Evolutionary conservation across 1,140 invertebrate species (phyloP).

Genomic region (Samia ricini): DNA sequence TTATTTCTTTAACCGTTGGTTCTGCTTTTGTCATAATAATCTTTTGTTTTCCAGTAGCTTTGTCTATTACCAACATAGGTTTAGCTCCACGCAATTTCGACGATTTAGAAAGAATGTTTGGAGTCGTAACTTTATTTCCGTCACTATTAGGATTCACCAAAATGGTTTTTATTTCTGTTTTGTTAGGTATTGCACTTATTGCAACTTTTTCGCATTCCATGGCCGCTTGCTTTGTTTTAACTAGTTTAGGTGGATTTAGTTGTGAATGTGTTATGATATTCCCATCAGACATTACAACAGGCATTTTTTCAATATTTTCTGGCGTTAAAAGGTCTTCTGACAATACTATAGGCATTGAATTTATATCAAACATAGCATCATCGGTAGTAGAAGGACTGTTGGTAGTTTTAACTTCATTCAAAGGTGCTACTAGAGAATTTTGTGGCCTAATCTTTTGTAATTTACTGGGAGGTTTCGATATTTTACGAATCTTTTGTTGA

Average conservation of each 20-base stretch:
- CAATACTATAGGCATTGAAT: conserved; percentile 85
- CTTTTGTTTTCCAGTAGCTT: conserved; percentile 69
- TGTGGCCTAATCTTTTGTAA: conserved; percentile 57
- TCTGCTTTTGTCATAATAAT: conserved; percentile 65
- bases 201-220: conserved; percentile 51
- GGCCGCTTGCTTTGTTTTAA: conserved; percentile 51
- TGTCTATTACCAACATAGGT: conserved; percentile 70
- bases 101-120: conserved; percentile 75
- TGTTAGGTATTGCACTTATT: conserved; percentile 38
- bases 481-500: conserved; percentile 59
- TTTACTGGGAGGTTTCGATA: conserved; percentile 49
- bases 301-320: conserved; percentile 81
- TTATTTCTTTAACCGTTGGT: conserved; percentile 51
- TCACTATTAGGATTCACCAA: conserved; percentile 53
- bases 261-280: conserved; percentile 61
- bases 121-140: conserved; percentile 59
- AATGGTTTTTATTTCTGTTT: conserved; percentile 60
- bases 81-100: conserved; percentile 65
- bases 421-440: conserved; percentile 34
- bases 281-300: conserved; percentile 80
- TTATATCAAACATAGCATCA: conserved; percentile 84
- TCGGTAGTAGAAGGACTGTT: conserved; percentile 46
- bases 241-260: conserved; percentile 41
- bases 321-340: conserved; percentile 81
- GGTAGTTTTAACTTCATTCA: conserved; percentile 39